Conservation (phyloP, 2,797 vertebrate genomes). For the Moxostoma hubbsi region DNA sequence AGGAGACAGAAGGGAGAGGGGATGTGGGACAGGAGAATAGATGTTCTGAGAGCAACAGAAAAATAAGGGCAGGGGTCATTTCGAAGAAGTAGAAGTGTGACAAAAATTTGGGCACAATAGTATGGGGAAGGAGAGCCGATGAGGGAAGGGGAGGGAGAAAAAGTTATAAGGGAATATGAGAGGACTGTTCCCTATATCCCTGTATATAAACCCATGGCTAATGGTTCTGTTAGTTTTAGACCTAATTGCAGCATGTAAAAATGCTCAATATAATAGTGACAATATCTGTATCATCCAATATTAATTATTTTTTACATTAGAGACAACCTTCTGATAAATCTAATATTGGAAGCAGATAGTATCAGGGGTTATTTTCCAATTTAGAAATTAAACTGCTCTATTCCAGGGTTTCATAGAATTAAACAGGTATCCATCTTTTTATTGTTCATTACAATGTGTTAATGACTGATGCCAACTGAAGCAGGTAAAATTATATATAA, state of each 20-base stretch:
- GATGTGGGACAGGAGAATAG: slow-evolving; percentile 25
- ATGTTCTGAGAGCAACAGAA: slow-evolving; percentile 23
- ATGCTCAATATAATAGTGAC: too few relatives aligned
- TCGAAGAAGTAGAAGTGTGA: slow-evolving; percentile 31
- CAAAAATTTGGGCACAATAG: slow-evolving; percentile 8
- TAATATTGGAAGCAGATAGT: too few relatives aligned
- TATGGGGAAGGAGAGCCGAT: not conserved
- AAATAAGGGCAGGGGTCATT: slow-evolving; percentile 20
- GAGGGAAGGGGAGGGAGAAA: not conserved
- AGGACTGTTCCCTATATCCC: not conserved
- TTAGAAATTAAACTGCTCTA: too few relatives aligned
- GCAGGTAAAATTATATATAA: too few relatives aligned
- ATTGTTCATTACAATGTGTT: too few relatives aligned
- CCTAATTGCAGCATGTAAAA: not conserved
- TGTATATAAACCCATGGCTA: not conserved
- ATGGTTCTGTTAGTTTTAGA: not conserved
- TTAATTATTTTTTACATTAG: too few relatives aligned
- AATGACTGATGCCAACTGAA: too few relatives aligned
- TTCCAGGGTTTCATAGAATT: too few relatives aligned
- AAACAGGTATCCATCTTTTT: too few relatives aligned
- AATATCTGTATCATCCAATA: too few relatives aligned
- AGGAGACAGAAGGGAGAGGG: slow-evolving; percentile 58
- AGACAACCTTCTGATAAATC: too few relatives aligned
- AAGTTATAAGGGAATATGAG: not conserved
- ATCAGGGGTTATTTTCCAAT: too few relatives aligned